phyloP scores from a whole-genome alignment of 2,888 invertebrate genomes.

The Acrocera orbiculus region DNA sequence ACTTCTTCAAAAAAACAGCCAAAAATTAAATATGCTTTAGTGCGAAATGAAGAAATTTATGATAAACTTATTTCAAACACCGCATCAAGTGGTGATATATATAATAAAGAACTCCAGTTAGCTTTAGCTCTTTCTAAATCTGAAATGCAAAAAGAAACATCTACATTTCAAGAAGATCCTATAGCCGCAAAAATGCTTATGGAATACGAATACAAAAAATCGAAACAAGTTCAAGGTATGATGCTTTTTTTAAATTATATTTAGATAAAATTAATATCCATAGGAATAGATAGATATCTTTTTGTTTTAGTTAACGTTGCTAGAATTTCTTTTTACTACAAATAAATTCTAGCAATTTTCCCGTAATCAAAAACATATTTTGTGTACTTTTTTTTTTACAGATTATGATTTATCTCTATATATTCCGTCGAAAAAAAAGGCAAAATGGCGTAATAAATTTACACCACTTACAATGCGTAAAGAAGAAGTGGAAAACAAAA shows the following conservation, averaged over 20 bases:
- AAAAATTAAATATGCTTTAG: constrained; percentile 22
- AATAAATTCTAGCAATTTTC: too few relatives aligned
- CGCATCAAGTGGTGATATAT: constrained; percentile 34
- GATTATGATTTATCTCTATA: constrained; percentile 20
- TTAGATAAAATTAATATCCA: too few relatives aligned
- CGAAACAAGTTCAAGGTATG: too few relatives aligned
- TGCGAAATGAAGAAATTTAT: constrained; percentile 25
- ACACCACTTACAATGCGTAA: constrained; percentile 25
- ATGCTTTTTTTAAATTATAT: too few relatives aligned
- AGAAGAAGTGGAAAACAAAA: constrained; percentile 18
- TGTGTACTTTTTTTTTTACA: constrained; percentile 12
- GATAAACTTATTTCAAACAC: constrained; percentile 25
- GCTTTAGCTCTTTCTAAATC: constrained; percentile 50
- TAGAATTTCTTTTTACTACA: too few relatives aligned
- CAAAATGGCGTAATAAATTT: constrained; percentile 28
- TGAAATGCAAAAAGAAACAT: constrained; percentile 17
- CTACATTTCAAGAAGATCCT: background rate
- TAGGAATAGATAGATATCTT: too few relatives aligned
- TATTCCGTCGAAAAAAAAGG: constrained; percentile 15
- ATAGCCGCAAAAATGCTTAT: background rate
- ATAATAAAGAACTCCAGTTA: constrained; percentile 46
- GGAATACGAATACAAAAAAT: too few relatives aligned
- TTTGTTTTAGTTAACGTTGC: too few relatives aligned
- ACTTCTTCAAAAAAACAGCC: constrained; percentile 14
- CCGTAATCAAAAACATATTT: too few relatives aligned